Base-by-base conservation (phyloP, 2,113 vertebrate species). In the Ciconia boyciana region DNA sequence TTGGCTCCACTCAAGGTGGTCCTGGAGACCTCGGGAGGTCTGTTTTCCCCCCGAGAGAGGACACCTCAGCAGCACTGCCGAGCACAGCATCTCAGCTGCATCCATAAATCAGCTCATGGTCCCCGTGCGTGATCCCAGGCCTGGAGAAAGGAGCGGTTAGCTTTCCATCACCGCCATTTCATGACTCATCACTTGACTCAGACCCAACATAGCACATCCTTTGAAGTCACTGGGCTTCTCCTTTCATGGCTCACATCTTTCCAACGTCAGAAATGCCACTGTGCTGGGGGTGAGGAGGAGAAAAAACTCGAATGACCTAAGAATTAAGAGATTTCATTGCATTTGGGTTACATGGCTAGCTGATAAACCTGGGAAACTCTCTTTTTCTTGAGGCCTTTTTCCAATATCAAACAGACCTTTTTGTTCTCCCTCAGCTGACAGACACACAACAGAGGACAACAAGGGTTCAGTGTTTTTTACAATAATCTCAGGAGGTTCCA, bases 401-500 rank as follows among this genome's bases (percentile, higher is more conserved):
- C 76, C 64, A 29, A 8, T 7, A n/a, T 83, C 49, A 84, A 46
- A 62, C 4, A 6, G 90, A 61, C 18, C 43, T 66, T 85, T 84
- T 46, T 78, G 66, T 2, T 72, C 48, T 46, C 70, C 75, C 3
- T 87, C 78, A 70, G 74, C 61, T 77, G 81, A 46, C 74, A 16
- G 32, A 31, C 70, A 34, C 39, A 16, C 49, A 28, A 6, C 26
- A 24, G 79, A 41, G 71, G 62, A 32, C 86, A 83, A 31, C 1
- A 7, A 61, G 25, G 55, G 24, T 1, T 70, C 2, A 0, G 9
- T 32, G 61, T 2, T 10, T 62, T 76, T 71, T 18, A n/a, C 41
- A 10, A 2, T 2, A 16, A 22, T 16, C 60, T 49, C 72, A 32
- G 68, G 84, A 48, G 62, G 58, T 12, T 48, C 0, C 0, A 48